Evolutionary conservation across 1,140 invertebrate species (phyloP).

Genomic region (Portunus trituberculatus): DNA sequence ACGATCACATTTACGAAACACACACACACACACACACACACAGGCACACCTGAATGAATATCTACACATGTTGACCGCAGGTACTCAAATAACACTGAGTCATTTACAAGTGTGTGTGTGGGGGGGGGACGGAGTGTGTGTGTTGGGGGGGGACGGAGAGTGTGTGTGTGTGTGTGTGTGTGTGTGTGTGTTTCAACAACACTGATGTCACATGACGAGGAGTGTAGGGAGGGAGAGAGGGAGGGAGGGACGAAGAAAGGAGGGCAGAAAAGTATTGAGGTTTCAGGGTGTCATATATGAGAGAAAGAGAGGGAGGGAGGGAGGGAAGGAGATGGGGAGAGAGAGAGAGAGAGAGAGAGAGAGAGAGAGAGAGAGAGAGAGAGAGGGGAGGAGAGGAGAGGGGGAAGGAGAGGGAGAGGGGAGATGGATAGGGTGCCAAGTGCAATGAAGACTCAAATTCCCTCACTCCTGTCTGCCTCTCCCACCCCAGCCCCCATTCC

Average conservation of each 20-base stretch:
- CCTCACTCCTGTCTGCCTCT: background rate
- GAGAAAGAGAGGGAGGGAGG: background rate
- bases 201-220: background rate
- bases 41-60: too few species aligned
- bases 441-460: slow-evolving; percentile 2
- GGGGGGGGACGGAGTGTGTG: too few species aligned
- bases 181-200: background rate
- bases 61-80: too few species aligned
- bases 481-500: background rate
- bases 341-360: slow-evolving; percentile 26
- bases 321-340: background rate
- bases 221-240: background rate
- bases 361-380: slow-evolving; percentile 28
- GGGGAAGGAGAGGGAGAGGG: background rate
- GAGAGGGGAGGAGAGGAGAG: background rate
- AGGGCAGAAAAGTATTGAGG: background rate
- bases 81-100: too few species aligned
- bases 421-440: background rate
- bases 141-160: too few species aligned
- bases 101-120: too few species aligned
- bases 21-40: too few species aligned
- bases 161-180: background rate
- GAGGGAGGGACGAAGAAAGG: background rate
- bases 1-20: too few species aligned
- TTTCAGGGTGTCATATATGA: too few species aligned